Base-by-base conservation (phyloP, 2,888 invertebrate species). In the Ametastegia equiseti region DNA sequence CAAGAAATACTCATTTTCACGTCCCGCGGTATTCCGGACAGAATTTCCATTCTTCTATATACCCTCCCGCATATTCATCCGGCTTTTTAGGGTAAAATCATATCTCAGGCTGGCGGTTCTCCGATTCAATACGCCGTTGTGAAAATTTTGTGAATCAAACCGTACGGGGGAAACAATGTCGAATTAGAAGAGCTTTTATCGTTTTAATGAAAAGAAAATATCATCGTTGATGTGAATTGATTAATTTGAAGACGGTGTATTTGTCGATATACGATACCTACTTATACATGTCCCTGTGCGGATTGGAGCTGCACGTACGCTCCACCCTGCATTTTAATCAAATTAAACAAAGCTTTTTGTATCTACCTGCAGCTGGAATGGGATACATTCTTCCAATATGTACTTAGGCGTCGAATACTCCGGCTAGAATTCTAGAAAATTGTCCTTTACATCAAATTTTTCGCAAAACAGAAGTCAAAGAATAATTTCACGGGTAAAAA, bases 201-300 rank as follows among this genome's bases (percentile, higher is more conserved):
- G 36, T 54, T 30, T 15, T 50, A 75, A 75, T 75, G 13, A 36
- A 75, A 75, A 54, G 75, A 54, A 75, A 75, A 75, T 75, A 54
- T 50, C 73, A n/a, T 50, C 33, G 33, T 36, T 36, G 50, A 75
- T 75, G 54, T 75, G 27, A 33, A 75, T 75, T n/a, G 36, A 75
- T 75, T 75, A 50, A 45, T 75, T 36, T 15, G 54, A 45, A 36
- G n/a, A 73, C 36, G 19, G 33, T 3, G 73, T 36, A 50, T 73
- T 75, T 75, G 54, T 50, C 6, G 36, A 54, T 54, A n/a, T 9
- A 45, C n/a, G n/a, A 23, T 13, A 36, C n/a, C 15, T n/a, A 47
- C 45, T 5, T 23, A 23, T 30, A 9, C 2, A 1, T 30, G 23
- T n/a, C n/a, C n/a, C 27, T 13, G 30, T 47, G 9, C n/a, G 47